Conservation (phyloP, 2,797 vertebrate genomes). For the Acrossocheilus wenchowensis region DNA sequence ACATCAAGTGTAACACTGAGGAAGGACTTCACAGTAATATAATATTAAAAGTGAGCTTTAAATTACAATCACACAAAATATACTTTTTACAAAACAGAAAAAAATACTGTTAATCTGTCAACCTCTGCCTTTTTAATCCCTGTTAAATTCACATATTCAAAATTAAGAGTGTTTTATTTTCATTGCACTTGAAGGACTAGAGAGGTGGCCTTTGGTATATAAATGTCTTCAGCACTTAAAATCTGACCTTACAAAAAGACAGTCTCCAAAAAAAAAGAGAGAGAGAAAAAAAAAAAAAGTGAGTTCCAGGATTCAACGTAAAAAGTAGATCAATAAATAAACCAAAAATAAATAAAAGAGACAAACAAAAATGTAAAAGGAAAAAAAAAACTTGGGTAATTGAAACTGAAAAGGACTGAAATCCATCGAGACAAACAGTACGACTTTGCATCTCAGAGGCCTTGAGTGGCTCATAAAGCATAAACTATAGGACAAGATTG, state of each 20-base stretch:
- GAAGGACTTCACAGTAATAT: conserved; percentile 99
- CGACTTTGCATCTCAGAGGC: conserved; percentile 26
- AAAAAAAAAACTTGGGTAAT: conserved; percentile 30
- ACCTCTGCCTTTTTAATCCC: conserved; percentile 81
- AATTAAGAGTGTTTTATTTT: conserved; percentile 73
- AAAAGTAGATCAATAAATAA: conserved; percentile 64
- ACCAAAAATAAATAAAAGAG: conserved; percentile 69
- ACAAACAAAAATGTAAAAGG: conserved; percentile 55
- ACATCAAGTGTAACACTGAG: conserved; percentile 99
- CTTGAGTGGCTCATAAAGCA: conserved; percentile 33
- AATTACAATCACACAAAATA: conserved; percentile 94
- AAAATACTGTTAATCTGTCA: conserved; percentile 84
- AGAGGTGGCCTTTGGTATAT: conserved; percentile 85
- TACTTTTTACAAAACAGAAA: conserved; percentile 90
- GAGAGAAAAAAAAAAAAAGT: background rate
- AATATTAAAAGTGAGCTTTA: conserved; percentile 92
- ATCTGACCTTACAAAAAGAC: conserved; percentile 68
- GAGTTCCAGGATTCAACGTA: conserved; percentile 63
- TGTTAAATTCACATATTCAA: conserved; percentile 84
- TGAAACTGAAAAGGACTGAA: background rate
- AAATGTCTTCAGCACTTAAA: conserved; percentile 71
- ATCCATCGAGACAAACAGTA: background rate
- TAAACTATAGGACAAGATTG: background rate
- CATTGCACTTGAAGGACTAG: conserved; percentile 85
- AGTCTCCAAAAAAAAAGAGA: conserved; percentile 23